Conservation (phyloP, 2,888 invertebrate species). For the Scotopteryx bipunctaria region DNA sequence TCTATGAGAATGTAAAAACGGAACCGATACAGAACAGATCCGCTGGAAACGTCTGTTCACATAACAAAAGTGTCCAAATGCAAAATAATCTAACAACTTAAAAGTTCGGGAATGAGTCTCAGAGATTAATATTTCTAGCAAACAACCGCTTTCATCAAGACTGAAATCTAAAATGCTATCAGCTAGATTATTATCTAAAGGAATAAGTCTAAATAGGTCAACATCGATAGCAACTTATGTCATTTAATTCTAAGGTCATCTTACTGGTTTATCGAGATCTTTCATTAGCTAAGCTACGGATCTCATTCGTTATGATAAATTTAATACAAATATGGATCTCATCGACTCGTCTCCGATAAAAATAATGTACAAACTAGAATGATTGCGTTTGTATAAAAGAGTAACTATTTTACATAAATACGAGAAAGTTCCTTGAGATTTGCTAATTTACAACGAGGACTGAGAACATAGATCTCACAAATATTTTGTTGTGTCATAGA, state of each 20-base stretch:
- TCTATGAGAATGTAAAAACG: slow-evolving; percentile 45
- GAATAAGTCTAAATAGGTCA: slow-evolving; percentile 25
- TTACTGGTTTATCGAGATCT: slow-evolving; percentile 28
- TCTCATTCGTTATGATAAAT: slow-evolving; percentile 24
- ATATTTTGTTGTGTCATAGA: slow-evolving; percentile 1
- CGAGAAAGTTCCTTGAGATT: slow-evolving; percentile 54
- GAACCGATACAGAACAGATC: slow-evolving; percentile 45
- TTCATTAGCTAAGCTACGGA: slow-evolving; percentile 24
- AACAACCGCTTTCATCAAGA: slow-evolving; percentile 32
- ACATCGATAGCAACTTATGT: slow-evolving; percentile 24
- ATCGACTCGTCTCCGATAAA: slow-evolving; percentile 60
- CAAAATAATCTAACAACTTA: slow-evolving; percentile 63
- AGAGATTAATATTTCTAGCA: slow-evolving; percentile 49
- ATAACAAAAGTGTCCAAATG: slow-evolving; percentile 68
- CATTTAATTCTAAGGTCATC: slow-evolving; percentile 27
- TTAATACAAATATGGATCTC: slow-evolving; percentile 41
- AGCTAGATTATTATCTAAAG: slow-evolving; percentile 25
- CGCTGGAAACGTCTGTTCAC: slow-evolving; percentile 50
- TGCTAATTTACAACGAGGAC: slow-evolving; percentile 40
- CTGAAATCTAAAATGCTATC: slow-evolving; percentile 26
- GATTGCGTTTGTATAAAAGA: slow-evolving; percentile 72
- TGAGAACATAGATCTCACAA: slow-evolving; percentile 1
- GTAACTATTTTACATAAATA: slow-evolving; percentile 67
- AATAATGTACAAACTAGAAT: slow-evolving; percentile 74
- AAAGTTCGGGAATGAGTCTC: slow-evolving; percentile 54